Evolutionary conservation across 1,140 invertebrate genomes (phyloP), one percentile per base, ranked within the genome.

Genomic region (Drosophila ambigua): DNA sequence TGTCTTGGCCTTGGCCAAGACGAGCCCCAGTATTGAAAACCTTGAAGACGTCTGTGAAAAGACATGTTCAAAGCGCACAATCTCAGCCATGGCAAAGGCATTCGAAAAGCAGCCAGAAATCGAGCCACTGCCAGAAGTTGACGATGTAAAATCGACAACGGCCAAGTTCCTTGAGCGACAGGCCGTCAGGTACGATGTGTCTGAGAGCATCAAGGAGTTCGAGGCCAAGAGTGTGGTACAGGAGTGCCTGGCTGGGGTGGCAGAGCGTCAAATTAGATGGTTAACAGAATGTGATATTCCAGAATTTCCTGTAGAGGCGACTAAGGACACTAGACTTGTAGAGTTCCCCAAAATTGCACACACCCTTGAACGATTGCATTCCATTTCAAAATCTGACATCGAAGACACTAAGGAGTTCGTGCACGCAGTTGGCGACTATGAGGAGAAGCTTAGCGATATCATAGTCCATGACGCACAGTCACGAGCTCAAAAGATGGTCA

Each of bases 11-110:
- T 46, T 15, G 20, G 53, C 55, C 26, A 77, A 77, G 28, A 11
- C 28, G 13, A 72, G 69, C 41, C 9, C 49, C 45, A 73, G 77
- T 50, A 62, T 43, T 48, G 73, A 87, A 76, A 79, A 87, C 9
- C 60, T 90, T 1, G 77, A 80, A 49, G 71, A 51, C 8, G 53
- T 73, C 9, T 83, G 77, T 41, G 87, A 90, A 77, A 75, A 72
- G 46, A 78, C 52, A 72, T 88, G 87, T 68, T 77, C 73, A 59
- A 90, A 90, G 62, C 76, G 72, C 16, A 83, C 71, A 23, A 61
- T 87, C 26, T 69, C 53, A 28, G 68, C 77, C 44, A 68, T 74
- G 79, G 54, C 82, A 43, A 62, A 78, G 46, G 73, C 31, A 41
- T 78, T 67, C 45, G 60, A 72, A 64, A 67, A 61, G 2, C 50